Evolutionary conservation across 1,140 invertebrate genomes (phyloP).

Genomic region (Octopus sinensis): DNA sequence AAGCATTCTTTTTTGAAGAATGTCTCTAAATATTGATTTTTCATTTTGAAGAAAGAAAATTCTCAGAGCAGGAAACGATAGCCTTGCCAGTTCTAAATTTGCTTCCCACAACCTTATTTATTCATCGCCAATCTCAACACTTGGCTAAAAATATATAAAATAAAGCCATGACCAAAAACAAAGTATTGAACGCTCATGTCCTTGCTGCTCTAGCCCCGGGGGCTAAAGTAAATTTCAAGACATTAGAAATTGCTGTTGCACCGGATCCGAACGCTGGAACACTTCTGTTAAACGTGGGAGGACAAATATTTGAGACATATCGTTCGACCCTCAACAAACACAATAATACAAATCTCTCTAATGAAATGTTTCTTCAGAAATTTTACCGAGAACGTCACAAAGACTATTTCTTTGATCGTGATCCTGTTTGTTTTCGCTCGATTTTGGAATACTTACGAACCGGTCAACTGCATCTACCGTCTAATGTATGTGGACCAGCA

Average conservation of each 20-base stretch:
- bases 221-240: conserved; percentile 23
- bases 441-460: conserved; percentile 48
- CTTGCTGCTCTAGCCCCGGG: conserved; percentile 27
- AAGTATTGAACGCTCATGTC: background rate
- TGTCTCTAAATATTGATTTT: background rate
- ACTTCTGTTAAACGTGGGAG: conserved; percentile 39
- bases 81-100: background rate
- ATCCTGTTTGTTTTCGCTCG: conserved; percentile 40
- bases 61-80: background rate
- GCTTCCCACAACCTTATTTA: too few species aligned
- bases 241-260: conserved; percentile 22
- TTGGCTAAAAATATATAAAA: background rate
- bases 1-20: background rate
- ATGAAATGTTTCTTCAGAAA: conserved; percentile 35
- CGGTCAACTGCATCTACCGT: conserved; percentile 50
- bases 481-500: conserved; percentile 46
- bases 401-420: conserved; percentile 49
- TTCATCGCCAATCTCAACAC: too few species aligned
- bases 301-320: conserved; percentile 41
- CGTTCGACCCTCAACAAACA: conserved; percentile 34
- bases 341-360: conserved; percentile 30
- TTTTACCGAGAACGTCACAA: conserved; percentile 67
- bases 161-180: background rate
- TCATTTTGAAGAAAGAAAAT: background rate
- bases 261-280: conserved; percentile 23